Percentiles rank a stretch among this genome's conserved stretches.
Evolutionary conservation across 2,113 vertebrate species (phyloP).

Genomic region (Channa argus): DNA sequence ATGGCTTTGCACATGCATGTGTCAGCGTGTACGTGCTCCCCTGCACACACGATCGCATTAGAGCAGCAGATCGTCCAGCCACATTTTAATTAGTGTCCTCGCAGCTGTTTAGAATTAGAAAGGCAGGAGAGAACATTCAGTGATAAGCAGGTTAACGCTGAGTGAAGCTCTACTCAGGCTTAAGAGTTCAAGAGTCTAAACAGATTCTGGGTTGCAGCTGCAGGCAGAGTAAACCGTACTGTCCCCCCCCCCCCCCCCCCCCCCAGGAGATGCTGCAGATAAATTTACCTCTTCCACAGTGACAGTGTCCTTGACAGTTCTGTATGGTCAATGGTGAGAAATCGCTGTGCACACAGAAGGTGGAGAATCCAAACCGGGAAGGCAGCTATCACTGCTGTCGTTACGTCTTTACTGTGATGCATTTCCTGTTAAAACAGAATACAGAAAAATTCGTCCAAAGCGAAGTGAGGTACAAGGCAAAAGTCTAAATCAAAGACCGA

Average conservation of each 20-base stretch:
- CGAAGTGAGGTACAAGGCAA: no score
- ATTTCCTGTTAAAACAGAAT: background rate
- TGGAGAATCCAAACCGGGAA: background rate
- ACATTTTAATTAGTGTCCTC: constrained; percentile 72
- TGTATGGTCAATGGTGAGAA: background rate
- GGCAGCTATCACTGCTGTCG: no score
- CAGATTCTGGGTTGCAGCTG: constrained; percentile 46
- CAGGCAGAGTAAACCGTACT: constrained; percentile 28
- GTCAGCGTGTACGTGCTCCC: constrained; percentile 54
- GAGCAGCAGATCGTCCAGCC: constrained; percentile 60
- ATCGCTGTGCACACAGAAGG: background rate
- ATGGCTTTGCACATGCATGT: constrained; percentile 9
- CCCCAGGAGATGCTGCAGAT: background rate
- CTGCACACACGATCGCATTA: constrained; percentile 72
- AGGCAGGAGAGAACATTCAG: constrained; percentile 58
- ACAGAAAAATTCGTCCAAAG: no score
- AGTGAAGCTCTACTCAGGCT: constrained; percentile 33
- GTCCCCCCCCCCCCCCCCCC: background rate
- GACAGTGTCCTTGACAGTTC: background rate
- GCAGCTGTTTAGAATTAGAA: constrained; percentile 56
- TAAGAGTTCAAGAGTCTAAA: constrained; percentile 18
- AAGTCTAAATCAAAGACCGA: no score
- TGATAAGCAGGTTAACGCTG: constrained; percentile 69
- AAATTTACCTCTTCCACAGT: background rate
- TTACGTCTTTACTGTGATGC: background rate